Conservation (phyloP, 2,888 invertebrate genomes). For the Drosophila anomalata region DNA sequence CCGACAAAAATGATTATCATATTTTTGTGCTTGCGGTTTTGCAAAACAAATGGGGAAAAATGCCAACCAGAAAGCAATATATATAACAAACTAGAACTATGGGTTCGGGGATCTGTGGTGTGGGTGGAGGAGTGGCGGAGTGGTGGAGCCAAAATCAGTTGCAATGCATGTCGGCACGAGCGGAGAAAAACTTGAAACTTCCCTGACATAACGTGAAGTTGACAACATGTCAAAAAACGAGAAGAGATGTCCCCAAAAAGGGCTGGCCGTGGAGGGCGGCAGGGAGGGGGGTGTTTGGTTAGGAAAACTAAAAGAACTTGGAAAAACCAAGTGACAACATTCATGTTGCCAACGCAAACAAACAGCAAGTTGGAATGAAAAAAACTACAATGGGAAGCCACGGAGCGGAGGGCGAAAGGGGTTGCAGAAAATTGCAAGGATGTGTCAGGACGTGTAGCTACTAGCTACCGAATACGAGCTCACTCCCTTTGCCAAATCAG, state of each 20-base stretch:
- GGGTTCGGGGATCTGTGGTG: background rate
- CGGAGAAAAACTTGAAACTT: constrained; percentile 64
- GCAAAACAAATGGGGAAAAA: constrained; percentile 11
- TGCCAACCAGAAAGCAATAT: constrained; percentile 13
- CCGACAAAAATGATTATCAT: constrained; percentile 25
- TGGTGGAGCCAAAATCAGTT: constrained; percentile 15
- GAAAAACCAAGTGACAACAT: constrained; percentile 71
- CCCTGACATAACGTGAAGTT: constrained; percentile 76
- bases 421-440: constrained; percentile 19
- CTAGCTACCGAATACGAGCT: constrained; percentile 1
- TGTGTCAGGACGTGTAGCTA: constrained; percentile 26
- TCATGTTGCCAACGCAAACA: constrained; percentile 79
- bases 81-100: constrained; percentile 4
- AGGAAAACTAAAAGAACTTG: constrained; percentile 45
- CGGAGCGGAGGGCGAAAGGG: background rate
- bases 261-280: constrained; percentile 7
- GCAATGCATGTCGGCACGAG: constrained; percentile 62
- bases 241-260: constrained; percentile 69
- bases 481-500: constrained; percentile 52
- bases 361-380: constrained; percentile 50
- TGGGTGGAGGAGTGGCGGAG: background rate
- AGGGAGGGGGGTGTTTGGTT: too few species aligned
- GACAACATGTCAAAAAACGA: constrained; percentile 76
- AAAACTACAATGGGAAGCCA: background rate
- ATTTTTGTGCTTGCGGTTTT: constrained; percentile 21